Base-by-base conservation (phyloP, 2,888 invertebrate genomes). In the Agonopterix heracliana region DNA sequence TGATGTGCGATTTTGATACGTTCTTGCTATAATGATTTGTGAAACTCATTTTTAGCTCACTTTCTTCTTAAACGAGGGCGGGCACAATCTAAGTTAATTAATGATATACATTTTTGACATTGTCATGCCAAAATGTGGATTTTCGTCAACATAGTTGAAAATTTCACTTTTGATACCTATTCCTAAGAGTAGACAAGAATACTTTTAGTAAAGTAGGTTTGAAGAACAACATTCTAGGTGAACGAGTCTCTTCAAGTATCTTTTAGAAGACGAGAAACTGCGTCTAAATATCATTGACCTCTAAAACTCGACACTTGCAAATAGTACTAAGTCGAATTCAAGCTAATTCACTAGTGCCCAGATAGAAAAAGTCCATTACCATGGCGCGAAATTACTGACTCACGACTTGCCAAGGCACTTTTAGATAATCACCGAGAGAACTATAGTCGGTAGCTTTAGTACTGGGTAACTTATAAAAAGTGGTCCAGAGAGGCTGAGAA, bases 211-310 rank as follows among this genome's bases (percentile, higher is more conserved):
- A 75, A 65, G 68, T 79, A 66, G 76, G 75, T 79, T 78, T 77
- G 58, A 70, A 63, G 74, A 67, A 66, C 78, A 60, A 55, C 64
- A 69, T 70, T 69, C 70, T 72, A 71, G 70, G 71, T 65, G 65
- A 61, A 9, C 57, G 62, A 61, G 65, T 49, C 57, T 60, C 60
- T 62, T 60, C 64, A 54, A 66, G 64, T 64, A 62, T 61, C 60
- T 61, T 64, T 59, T 50, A 56, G 60, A 63, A 26, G 59, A 63
- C 65, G 60, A 66, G 71, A 69, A 72, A 69, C 66, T 68, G 64
- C 55, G 54, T 26, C 26, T 26, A 60, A 70, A 72, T 71, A 71
- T 64, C 71, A 68, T 74, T 79, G 74, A 78, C 79, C 77, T 73
- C 71, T 62, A 71, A 74, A 72, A 62, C 56, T 38, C 43, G 47